Base-by-base conservation (phyloP, 2,888 invertebrate genomes). In the Pyrochroa serraticornis region DNA sequence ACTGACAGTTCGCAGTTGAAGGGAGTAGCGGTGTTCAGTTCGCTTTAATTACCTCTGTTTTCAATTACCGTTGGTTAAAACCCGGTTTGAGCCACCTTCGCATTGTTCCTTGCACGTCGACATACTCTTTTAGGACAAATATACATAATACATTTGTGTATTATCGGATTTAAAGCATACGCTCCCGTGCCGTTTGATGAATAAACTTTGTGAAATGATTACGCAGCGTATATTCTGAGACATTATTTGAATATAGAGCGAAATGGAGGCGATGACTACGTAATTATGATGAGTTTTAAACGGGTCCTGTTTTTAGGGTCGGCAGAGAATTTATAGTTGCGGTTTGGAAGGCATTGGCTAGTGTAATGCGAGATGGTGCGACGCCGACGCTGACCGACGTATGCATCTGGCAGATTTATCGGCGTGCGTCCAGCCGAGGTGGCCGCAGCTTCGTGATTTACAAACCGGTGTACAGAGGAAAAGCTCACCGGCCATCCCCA, bases 371-470 rank as follows among this genome's bases (percentile, higher is more conserved):
- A 62, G 60, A 66, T 58, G 60, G 64, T 62, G 62, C 51, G 36
- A 46, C 36, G 46, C 66, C 70, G 68, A 69, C 64, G 70, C 73
- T 75, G 74, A 71, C 73, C 75, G 73, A 74, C 75, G 74, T 73
- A 64, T 76, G 76, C 69, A 70, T 69, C 64, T 76, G 76, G 71
- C 76, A 76, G 75, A 76, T 76, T 76, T 76, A 76, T 73, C 67
- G 69, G 67, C 65, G 62, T 62, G 68, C 69, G 67, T 69, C 71
- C 70, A 64, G 65, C 65, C 63, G 65, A 65, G 65, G 61, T 70
- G 66, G 66, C 66, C 67, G 66, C 66, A 59, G 66, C 65, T 63
- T 64, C 62, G 68, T 73, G 71, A 73, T 73, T 73, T 73, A 72
- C 73, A 73, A 71, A 71, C 71, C 50, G 62, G 55, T 50, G 58